Evolutionary conservation across 2,797 vertebrate genomes (phyloP).

Genomic region (Eulemur mongoz): DNA sequence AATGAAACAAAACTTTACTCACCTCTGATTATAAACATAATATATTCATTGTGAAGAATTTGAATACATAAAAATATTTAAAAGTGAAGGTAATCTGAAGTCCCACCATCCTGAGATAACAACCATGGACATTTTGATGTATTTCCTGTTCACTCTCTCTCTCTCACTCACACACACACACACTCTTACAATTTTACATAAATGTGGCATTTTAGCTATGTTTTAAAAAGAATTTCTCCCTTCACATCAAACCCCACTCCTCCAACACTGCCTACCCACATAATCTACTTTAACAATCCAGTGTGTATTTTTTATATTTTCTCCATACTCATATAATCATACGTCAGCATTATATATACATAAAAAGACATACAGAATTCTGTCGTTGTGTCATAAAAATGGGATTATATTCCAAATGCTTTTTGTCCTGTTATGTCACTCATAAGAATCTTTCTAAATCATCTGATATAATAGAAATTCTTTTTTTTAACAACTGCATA

Average conservation of each 20-base stretch:
- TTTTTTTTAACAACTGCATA: neutral
- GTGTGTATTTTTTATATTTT: neutral
- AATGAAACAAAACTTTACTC: neutral
- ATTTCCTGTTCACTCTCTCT: neutral
- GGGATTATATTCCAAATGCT: neutral
- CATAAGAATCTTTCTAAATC: neutral
- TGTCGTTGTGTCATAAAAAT: constrained; percentile 35
- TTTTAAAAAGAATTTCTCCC: neutral
- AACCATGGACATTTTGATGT: neutral
- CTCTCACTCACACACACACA: neutral
- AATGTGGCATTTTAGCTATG: neutral
- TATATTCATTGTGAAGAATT: neutral
- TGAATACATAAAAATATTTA: neutral
- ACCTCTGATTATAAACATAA: neutral
- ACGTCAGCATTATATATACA: neutral
- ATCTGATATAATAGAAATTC: neutral
- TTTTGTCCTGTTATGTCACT: neutral
- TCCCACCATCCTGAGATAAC: neutral
- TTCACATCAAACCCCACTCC: neutral
- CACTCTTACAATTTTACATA: neutral
- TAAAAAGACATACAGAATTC: neutral
- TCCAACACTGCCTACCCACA: neutral
- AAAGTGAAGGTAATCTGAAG: neutral
- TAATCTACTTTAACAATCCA: neutral
- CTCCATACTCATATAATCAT: neutral